Evolutionary conservation across 2,888 invertebrate genomes (phyloP).

Genomic region (Troides oblongomaculatus): DNA sequence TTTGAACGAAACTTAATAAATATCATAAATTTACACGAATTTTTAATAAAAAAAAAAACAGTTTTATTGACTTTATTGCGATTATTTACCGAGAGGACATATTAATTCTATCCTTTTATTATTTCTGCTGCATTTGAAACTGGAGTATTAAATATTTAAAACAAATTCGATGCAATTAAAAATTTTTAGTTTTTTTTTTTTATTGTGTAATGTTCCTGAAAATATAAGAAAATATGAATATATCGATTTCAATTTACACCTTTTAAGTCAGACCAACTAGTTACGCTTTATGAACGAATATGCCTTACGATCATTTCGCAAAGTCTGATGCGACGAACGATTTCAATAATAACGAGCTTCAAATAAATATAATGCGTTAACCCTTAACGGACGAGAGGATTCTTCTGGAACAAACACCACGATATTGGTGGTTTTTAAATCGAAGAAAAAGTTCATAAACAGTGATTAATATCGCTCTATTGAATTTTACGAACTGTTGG

Average conservation of each 20-base stretch:
- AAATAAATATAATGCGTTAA: constrained; percentile 32
- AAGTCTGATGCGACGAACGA: constrained; percentile 35
- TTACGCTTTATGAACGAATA: constrained; percentile 9
- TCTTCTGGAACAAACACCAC: too few relatives aligned
- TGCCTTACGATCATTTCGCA: constrained; percentile 9
- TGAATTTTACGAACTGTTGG: too few relatives aligned
- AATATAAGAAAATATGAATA: background rate
- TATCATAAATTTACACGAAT: background rate
- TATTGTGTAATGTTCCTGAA: background rate
- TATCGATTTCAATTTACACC: constrained; percentile 14
- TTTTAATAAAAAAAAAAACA: background rate
- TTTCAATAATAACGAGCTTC: constrained; percentile 44
- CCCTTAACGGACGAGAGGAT: too few relatives aligned
- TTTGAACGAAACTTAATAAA: background rate
- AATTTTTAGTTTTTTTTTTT: background rate
- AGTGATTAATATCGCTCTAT: too few relatives aligned
- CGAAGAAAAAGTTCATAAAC: too few relatives aligned
- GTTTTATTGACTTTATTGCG: background rate
- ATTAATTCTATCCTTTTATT: too few relatives aligned
- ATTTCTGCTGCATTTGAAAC: background rate
- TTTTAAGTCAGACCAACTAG: constrained; percentile 15
- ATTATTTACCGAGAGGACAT: background rate
- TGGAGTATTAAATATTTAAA: background rate
- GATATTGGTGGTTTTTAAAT: too few relatives aligned
- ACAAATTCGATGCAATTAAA: background rate